Base-by-base conservation (phyloP, 1,140 invertebrate genomes). In the Drosophila fuyamai region DNA sequence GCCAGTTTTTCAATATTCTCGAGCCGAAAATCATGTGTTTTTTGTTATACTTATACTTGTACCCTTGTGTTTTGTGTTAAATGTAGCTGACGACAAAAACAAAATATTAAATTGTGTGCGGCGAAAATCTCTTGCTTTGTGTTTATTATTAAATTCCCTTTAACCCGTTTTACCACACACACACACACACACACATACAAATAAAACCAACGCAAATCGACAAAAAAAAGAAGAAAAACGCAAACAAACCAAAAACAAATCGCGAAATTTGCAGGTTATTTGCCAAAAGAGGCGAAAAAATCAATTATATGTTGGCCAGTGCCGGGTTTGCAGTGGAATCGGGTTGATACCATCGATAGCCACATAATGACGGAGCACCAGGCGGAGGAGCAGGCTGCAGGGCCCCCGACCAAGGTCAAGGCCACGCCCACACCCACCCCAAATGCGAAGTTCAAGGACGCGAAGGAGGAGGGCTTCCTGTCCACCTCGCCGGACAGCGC, bases 401-500 rank as follows among this genome's bases (percentile, higher is more conserved):
- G 40, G 27, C 41, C 65, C 5, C 38, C 41, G 41, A 38, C 40
- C 14, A 59, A 56, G 48, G 48, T 51, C 18, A 74, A 73, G 18
- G 38, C 61, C 29, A 40, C 47, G 29, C 40, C 43, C 41, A 63
- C 41, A n/a, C 18, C 57, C 47, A 68, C 62, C 38, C 63, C 70
- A 32, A 81, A 65, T 57, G 57, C 41, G 43, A 83, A 76, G 76
- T 68, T 51, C 63, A 80, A 80, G 43, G 83, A 86, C 53, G 7
- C 54, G 13, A n/a, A 59, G 38, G 90, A 91, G 56, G 90, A 91
- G 43, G 80, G 80, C n/a, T 91, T 91, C 46, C 72, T 91, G 38
- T 91, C 90, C 59, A 91, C 90, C 32, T 91, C 90, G n/a, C 90
- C 90, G 43, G 90, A 91, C 54, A 91, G 90, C 48, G 90, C 90